These are phyloP conservation scores for Lymantria dispar DNA, from an alignment of 2,888 invertebrate species.

Conservation along the genomic window DNA sequence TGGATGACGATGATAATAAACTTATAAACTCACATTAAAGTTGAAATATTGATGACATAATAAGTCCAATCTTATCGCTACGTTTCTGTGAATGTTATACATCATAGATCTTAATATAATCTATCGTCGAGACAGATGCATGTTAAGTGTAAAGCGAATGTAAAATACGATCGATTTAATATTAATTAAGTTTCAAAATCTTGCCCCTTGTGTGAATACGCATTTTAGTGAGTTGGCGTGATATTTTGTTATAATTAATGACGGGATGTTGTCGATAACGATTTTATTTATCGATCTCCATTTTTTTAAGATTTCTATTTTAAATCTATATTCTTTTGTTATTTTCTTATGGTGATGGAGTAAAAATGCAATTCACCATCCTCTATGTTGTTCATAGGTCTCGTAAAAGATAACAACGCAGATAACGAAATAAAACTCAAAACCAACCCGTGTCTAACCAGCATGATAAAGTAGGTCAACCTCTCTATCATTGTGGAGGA, in stretches of 20 bases:
- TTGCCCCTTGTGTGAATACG: constrained; percentile 28
- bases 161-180: constrained; percentile 18
- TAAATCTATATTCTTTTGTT: too few relatives aligned
- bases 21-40: neutral
- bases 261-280: constrained; percentile 5
- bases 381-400: too few relatives aligned
- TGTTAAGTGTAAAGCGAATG: constrained; percentile 10
- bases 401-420: too few relatives aligned
- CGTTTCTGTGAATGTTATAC: neutral
- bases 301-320: neutral
- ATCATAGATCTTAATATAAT: constrained; percentile 5
- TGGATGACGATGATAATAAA: too few relatives aligned
- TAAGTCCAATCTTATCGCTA: neutral
- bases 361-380: too few relatives aligned
- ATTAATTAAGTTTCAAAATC: constrained; percentile 21
- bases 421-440: too few relatives aligned
- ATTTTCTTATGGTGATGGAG: too few relatives aligned
- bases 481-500: too few relatives aligned
- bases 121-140: constrained; percentile 4
- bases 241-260: constrained; percentile 19
- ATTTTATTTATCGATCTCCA: neutral
- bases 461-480: too few relatives aligned
- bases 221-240: constrained; percentile 36
- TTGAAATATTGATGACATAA: neutral
- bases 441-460: too few relatives aligned